These are phyloP conservation scores for Aphaenogaster floridana DNA, from an alignment of 1,140 invertebrate species.

Conservation along the genomic window DNA sequence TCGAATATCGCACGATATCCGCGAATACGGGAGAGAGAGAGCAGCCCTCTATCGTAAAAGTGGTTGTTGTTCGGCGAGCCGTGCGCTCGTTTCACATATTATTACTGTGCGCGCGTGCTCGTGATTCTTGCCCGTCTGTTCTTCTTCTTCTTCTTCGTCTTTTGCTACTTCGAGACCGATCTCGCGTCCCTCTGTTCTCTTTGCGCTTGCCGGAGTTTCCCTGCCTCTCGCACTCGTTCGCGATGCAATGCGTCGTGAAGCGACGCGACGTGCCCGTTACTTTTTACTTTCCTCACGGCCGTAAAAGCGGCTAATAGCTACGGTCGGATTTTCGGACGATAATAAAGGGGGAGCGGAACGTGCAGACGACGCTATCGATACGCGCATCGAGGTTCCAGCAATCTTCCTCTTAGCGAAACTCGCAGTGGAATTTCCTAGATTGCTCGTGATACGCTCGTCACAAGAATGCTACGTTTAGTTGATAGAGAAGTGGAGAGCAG, in stretches of 20 bases:
- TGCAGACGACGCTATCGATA: conserved; percentile 50
- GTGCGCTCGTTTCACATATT: conserved; percentile 62
- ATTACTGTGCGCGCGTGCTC: conserved; percentile 33
- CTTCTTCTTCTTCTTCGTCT: conserved; percentile 4
- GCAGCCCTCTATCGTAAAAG: conserved; percentile 68
- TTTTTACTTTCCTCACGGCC: conserved; percentile 66
- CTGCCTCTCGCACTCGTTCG: neutral
- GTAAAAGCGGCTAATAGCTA: conserved; percentile 71
- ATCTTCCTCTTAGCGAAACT: conserved; percentile 27
- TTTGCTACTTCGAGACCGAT: neutral
- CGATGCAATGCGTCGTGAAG: conserved; percentile 1
- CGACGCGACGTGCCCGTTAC: conserved; percentile 55
- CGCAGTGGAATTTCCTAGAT: conserved; percentile 35
- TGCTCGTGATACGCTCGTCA: neutral
- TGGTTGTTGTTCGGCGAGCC: conserved; percentile 62
- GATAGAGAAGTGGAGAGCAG: neutral
- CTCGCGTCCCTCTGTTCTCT: neutral
- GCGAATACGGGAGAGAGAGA: conserved; percentile 49
- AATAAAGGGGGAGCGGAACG: conserved; percentile 50
- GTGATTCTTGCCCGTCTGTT: conserved; percentile 27
- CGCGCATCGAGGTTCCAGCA: conserved; percentile 26
- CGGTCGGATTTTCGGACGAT: conserved; percentile 67
- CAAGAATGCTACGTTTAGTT: conserved; percentile 29
- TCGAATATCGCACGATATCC: conserved; percentile 56
- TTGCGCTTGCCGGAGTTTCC: neutral